Evolutionary conservation across 2,888 invertebrate species (phyloP), one percentile per base, ranked within the genome.

Genomic region (Torymus tubicola): DNA sequence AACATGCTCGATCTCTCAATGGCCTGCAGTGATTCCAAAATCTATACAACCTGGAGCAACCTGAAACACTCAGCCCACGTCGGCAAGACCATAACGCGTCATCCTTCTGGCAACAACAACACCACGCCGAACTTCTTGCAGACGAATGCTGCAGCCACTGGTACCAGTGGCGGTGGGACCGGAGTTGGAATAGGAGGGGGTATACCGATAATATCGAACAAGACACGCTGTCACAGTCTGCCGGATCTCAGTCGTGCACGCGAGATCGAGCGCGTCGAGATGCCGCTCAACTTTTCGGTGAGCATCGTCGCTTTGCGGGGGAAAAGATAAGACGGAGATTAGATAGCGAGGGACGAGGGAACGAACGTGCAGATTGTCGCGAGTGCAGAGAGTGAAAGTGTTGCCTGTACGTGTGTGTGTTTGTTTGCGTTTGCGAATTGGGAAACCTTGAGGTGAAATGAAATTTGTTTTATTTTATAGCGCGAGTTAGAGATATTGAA

Each of bases 31-130:
- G 97, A 97, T 91, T 95, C 96, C 87, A 96, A 90, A 83, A 90
- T 96, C 85, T 95, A 96, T 91, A 97, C 96, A 84, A 96, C 97
- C 64, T 96, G 96, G 96, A 96, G 96, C 91, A 96, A 96, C 90
- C 92, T 96, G 88, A 95, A 95, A 92, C 94, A 94, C 89, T 94
- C 94, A 88, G 94, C 93, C 50, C 42, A 42, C 42, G 87, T 88
- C 81, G 89, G 89, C 78, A 90, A 90, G 84, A 87, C 86, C 18
- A 90, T 91, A 86, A 88, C 89, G 60, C 94, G 96, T 88, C 95
- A 95, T 92, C 95, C 96, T 74, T 95, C 96, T 78, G 96, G 95
- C 84, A 95, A 95, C 88, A 95, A 95, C 88, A 93, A 93, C 91
- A 93, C 94, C 90, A 91, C 88, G 80, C 89, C 90, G 53, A 89